Conservation (phyloP, 2,888 invertebrate genomes). For the Machimus atricapillus region DNA sequence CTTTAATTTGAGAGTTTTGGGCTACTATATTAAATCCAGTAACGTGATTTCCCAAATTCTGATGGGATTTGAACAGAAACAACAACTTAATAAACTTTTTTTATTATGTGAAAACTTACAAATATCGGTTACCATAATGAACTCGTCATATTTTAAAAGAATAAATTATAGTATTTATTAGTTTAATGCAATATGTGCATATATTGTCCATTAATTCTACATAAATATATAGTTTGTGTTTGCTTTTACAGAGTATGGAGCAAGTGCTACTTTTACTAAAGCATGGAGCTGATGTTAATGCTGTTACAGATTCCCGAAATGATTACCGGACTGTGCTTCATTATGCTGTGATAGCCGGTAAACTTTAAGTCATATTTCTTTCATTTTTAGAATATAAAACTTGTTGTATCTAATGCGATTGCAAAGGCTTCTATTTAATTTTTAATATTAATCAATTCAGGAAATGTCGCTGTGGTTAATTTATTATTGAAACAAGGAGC, state of each 20-base stretch:
- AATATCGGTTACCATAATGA: no score
- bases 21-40: no score
- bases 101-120: no score
- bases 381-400: not conserved
- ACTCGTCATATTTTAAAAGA: no score
- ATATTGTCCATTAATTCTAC: not conserved
- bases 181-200: no score
- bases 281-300: conserved; percentile 1
- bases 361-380: not conserved
- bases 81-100: no score
- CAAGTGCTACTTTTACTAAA: not conserved
- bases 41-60: no score
- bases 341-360: conserved; percentile 2
- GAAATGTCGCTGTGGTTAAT: not conserved
- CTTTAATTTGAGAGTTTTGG: no score
- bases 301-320: not conserved
- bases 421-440: not conserved
- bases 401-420: no score
- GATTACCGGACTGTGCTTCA: not conserved
- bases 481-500: not conserved
- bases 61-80: no score
- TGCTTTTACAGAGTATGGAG: not conserved
- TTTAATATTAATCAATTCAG: not conserved
- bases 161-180: no score
- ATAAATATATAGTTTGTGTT: not conserved